A percentile compares a stretch with the other conserved stretches of the same genome.
Evolutionary conservation across 2,113 vertebrate genomes (phyloP).

Genomic region (Pontoporia blainvillei): DNA sequence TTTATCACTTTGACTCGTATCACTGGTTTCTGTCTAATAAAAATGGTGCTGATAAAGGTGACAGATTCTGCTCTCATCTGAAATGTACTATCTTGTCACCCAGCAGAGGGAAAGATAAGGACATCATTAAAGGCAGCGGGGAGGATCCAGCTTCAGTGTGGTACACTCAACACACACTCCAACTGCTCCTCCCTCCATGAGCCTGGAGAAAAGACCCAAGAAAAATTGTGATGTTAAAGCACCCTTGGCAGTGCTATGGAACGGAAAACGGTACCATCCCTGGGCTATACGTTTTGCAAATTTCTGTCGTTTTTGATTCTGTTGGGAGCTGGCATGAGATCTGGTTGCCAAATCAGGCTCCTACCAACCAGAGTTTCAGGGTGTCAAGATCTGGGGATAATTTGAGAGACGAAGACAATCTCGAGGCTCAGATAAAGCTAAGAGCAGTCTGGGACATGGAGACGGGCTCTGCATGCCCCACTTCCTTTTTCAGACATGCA

Average conservation of each 20-base stretch:
- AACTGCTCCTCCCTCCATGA: rapidly evolving
- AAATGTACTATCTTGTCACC: background rate
- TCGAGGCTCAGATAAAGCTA: background rate
- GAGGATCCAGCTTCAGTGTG: background rate
- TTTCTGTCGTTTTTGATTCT: background rate
- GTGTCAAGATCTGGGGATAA: background rate
- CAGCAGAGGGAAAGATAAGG: background rate
- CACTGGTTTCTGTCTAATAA: slow-evolving; percentile 2
- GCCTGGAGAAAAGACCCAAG: background rate
- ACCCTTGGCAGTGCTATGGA: background rate
- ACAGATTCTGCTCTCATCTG: background rate
- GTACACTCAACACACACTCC: background rate
- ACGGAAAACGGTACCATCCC: too few species aligned
- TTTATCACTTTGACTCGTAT: slow-evolving; percentile 23
- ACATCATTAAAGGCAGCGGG: background rate
- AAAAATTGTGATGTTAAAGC: background rate
- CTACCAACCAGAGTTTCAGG: background rate
- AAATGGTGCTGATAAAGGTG: background rate
- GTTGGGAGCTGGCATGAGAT: background rate
- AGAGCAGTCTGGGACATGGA: rapidly evolving
- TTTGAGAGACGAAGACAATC: background rate
- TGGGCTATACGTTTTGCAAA: too few species aligned
- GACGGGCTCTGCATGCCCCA: rapidly evolving
- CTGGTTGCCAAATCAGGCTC: background rate
- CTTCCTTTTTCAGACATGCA: background rate